Base-by-base conservation (phyloP, 2,888 invertebrate species). In the Brachyptera putata region DNA sequence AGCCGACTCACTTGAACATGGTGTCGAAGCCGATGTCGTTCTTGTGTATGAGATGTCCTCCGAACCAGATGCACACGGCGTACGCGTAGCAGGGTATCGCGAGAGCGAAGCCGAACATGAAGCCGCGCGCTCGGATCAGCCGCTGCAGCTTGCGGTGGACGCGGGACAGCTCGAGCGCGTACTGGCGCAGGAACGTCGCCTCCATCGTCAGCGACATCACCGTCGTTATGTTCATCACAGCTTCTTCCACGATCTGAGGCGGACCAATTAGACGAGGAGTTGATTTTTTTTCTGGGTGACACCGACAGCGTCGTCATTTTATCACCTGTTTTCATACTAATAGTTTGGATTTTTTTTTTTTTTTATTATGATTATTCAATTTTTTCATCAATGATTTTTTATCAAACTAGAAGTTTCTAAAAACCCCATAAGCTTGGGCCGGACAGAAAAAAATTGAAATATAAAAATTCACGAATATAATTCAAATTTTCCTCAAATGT, bases 21-120 rank as follows among this genome's bases (percentile, higher is more conserved):
- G 68, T 67, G 34, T 67, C 69, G 60, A 68, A 72, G 1, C 65
- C 61, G 48, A 72, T 66, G n/a, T 69, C 70, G n/a, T n/a, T 30
- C n/a, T 67, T 58, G 4, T 68, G 65, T 14, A 74, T 70, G 25
- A 75, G 64, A 58, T 69, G 65, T 11, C 70, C 73, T 11, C 74
- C 74, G 61, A 73, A 74, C 61, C 69, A 71, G 68, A 73, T 70
- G 3, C 70, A 68, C 4, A 69, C 66, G 5, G 72, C 70, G 63
- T 75, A 75, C 2, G 73, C 72, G 64, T 72, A 70, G 57, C 71
- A 70, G 0, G 73, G 73, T 56, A 71, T 68, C 25, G 71, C 68
- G 48, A 74, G 73, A 14, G 73, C 69, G 61, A 73, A 69, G 5
- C 74, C 74, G 66, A 73, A 74, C 13, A 73, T 67, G 9, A 71